These are phyloP conservation scores for Pachycephala philippinensis DNA, from an alignment of 2,113 vertebrate species.

Conservation along the genomic window DNA sequence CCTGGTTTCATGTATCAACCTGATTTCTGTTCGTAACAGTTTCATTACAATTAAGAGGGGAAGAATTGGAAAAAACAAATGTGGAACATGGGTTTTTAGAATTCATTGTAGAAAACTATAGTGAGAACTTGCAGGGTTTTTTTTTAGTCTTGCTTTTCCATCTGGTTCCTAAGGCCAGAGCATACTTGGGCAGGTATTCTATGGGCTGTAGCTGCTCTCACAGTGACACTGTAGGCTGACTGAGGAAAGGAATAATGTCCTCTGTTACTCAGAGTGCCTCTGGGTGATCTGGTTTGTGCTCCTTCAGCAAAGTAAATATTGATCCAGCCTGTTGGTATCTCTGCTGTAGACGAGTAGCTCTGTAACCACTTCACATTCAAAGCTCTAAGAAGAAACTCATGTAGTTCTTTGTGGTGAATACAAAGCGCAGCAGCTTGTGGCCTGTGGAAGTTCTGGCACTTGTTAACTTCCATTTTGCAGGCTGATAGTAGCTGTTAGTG, in stretches of 20 bases:
- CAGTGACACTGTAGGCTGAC: neutral
- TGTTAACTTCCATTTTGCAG: neutral
- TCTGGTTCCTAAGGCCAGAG: neutral
- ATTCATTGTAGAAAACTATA: accelerated
- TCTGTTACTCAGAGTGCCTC: neutral
- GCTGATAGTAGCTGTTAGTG: neutral
- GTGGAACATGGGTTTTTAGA: neutral
- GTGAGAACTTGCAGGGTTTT: neutral
- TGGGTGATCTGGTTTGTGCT: neutral
- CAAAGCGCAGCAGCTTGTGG: neutral
- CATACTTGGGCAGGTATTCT: neutral
- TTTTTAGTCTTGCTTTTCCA: neutral
- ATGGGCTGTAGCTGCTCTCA: accelerated
- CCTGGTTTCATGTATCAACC: neutral
- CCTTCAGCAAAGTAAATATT: neutral
- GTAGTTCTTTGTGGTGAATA: neutral
- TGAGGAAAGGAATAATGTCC: neutral
- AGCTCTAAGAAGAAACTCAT: neutral
- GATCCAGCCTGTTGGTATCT: neutral
- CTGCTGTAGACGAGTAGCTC: neutral
- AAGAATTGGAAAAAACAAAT: neutral
- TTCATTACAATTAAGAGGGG: neutral
- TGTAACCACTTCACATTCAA: neutral
- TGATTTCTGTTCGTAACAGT: neutral
- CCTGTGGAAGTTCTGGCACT: neutral